These are phyloP conservation scores for Conus canariensis DNA, from an alignment of 2,888 invertebrate species.

Conservation along the genomic window DNA sequence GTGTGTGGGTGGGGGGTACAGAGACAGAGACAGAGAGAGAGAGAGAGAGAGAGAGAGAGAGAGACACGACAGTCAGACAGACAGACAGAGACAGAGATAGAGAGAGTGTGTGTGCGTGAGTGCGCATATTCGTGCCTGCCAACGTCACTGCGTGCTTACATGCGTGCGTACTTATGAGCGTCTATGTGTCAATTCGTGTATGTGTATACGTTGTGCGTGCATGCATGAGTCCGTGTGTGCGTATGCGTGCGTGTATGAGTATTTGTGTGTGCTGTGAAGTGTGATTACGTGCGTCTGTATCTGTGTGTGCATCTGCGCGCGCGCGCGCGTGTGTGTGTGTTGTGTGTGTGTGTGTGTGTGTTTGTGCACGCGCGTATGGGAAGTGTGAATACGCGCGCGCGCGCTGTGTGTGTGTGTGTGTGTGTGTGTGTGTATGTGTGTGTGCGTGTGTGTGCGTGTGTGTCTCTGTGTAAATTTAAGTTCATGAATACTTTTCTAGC, in stretches of 20 bases:
- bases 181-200: not conserved
- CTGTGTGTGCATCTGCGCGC: not conserved
- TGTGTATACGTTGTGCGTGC: not conserved
- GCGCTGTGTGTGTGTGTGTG: not conserved
- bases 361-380: not conserved
- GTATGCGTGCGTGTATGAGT: not conserved
- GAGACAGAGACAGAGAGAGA: too few species aligned
- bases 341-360: conserved; percentile 6
- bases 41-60: too few species aligned
- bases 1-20: too few species aligned
- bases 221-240: not conserved
- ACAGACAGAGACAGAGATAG: too few species aligned
- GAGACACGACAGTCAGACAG: too few species aligned
- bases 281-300: not conserved
- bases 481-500: too few species aligned
- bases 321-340: not conserved
- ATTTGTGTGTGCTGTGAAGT: not conserved
- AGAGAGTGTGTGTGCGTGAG: not conserved
- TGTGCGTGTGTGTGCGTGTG: too few species aligned
- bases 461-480: too few species aligned
- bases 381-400: too few species aligned
- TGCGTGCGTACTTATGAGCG: not conserved
- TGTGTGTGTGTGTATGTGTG: too few species aligned
- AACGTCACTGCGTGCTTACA: not conserved
- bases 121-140: not conserved